phyloP scores from a whole-genome alignment of 2,888 invertebrate genomes.

The Zygothrica quintamaculata region DNA sequence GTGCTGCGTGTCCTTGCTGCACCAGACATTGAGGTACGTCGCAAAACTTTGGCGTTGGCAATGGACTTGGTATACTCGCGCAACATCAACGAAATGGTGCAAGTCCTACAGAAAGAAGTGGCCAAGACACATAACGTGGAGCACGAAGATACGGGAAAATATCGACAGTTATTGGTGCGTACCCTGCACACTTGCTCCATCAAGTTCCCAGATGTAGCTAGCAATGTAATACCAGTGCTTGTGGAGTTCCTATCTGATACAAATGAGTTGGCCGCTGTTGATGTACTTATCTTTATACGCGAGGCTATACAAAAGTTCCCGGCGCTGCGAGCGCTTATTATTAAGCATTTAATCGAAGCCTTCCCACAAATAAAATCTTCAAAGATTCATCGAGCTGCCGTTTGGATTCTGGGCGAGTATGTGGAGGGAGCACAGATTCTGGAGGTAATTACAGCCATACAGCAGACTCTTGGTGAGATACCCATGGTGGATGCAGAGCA shows the following conservation, averaged over 20 bases:
- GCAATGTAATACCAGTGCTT: slow-evolving; percentile 96
- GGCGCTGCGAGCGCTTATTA: slow-evolving; percentile 91
- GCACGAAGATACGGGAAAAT: slow-evolving; percentile 97
- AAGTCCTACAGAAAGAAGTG: slow-evolving; percentile 96
- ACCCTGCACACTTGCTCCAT: slow-evolving; percentile 97
- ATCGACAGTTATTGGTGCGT: slow-evolving; percentile 96
- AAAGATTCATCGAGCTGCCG: slow-evolving; percentile 95
- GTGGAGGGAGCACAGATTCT: slow-evolving; percentile 92
- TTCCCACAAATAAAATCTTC: slow-evolving; percentile 95
- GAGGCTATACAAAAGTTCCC: slow-evolving; percentile 98
- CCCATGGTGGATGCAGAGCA: slow-evolving; percentile 88
- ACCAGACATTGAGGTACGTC: slow-evolving; percentile 97
- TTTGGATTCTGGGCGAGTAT: slow-evolving; percentile 99
- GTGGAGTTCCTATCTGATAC: slow-evolving; percentile 96
- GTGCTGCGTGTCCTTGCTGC: slow-evolving; percentile 95
- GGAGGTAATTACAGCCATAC: slow-evolving; percentile 91
- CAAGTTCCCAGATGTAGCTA: slow-evolving; percentile 98
- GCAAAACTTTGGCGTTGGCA: slow-evolving; percentile 93
- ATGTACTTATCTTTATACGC: slow-evolving; percentile 97
- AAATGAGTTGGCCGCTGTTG: slow-evolving; percentile 94
- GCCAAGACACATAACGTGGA: slow-evolving; percentile 95
- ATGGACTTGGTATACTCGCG: slow-evolving; percentile 96
- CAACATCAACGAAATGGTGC: slow-evolving; percentile 97
- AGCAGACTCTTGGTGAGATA: slow-evolving; percentile 89
- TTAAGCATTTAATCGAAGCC: slow-evolving; percentile 90